Conservation (phyloP, 2,888 invertebrate genomes). For the Meiosimyza decipiens region DNA sequence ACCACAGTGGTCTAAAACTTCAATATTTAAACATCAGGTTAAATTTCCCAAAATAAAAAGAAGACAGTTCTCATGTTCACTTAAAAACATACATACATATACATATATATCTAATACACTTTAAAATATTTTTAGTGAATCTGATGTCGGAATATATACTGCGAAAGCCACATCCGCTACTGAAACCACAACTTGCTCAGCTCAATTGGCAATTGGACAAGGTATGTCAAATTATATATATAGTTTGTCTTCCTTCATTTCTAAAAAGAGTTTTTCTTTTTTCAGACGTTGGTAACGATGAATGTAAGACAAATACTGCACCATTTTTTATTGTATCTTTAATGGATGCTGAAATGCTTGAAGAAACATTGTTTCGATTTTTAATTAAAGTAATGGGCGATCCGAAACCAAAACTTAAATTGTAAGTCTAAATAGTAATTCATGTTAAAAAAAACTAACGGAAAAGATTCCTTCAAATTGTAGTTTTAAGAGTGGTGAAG, state of each 20-base stretch:
- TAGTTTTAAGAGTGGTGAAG: slow-evolving; percentile 85
- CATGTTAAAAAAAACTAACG: neutral
- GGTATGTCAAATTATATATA: slow-evolving; percentile 70
- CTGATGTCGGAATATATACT: slow-evolving; percentile 90
- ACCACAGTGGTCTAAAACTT: no score
- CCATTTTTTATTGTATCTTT: slow-evolving; percentile 88
- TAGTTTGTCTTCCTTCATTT: neutral
- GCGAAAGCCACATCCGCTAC: slow-evolving; percentile 85
- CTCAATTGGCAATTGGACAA: slow-evolving; percentile 87
- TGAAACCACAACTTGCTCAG: slow-evolving; percentile 86
- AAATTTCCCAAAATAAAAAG: no score
- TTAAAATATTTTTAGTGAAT: slow-evolving; percentile 66
- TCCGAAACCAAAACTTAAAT: slow-evolving; percentile 89
- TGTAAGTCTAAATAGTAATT: slow-evolving; percentile 74
- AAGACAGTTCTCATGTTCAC: no score
- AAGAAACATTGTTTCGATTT: slow-evolving; percentile 87
- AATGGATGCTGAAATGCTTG: slow-evolving; percentile 87
- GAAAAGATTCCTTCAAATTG: neutral
- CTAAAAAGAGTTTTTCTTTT: neutral
- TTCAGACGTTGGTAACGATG: slow-evolving; percentile 71
- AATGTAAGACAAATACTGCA: slow-evolving; percentile 79
- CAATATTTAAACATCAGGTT: no score
- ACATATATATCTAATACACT: no score
- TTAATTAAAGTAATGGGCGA: slow-evolving; percentile 89
- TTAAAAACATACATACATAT: no score